Base-by-base conservation (phyloP, 2,888 invertebrate genomes). In the Cosmopolites sordidus region DNA sequence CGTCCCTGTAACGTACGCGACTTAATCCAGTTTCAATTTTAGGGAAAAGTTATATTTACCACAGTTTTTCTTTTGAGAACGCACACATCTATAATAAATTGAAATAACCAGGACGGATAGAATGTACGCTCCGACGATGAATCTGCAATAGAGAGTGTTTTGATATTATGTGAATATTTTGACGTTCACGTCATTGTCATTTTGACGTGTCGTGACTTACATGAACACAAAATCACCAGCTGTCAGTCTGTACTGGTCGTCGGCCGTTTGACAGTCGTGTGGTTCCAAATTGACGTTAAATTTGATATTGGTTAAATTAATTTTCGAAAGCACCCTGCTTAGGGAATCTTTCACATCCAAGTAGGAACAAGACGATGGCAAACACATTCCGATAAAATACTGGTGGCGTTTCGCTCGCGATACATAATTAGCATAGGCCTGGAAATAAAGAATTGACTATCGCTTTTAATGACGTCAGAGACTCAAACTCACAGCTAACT, bases 341-440 rank as follows among this genome's bases (percentile, higher is more conserved):
- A 48, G 11, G 18, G 64, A 57, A 9, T 69, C 65, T 16, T 74
- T 73, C 9, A 83, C 75, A 8, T 81, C 77, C 2, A 69, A 64
- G 1, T 78, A 72, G 16, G 73, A 72, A 60, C 83, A 83, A 0
- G 78, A 73, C 39, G 78, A 78, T 12, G 83, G 83, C 5, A 82
- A 74, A 62, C 83, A 83, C 0, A 80, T 77, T 1, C 81, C 81
- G 79, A 82, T 82, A 49, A 79, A 78, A 0, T 80, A 64, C 41
- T 69, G 62, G 58, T 61, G 63, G 17, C 65, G 54, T 12, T 51
- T 43, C 50, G 12, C 16, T 40, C 47, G 38, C 4, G 22, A 39
- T 16, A 47, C 9, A 16, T 17, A 51, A 15, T 55, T 48, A 4
- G 48, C 33, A 43, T 56, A 62, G 1, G 46, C 58, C 62, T 62